Percentiles rank a stretch among this genome's conserved stretches.
Conservation (phyloP, 2,888 invertebrate genomes). For the Meiosimyza decipiens region DNA sequence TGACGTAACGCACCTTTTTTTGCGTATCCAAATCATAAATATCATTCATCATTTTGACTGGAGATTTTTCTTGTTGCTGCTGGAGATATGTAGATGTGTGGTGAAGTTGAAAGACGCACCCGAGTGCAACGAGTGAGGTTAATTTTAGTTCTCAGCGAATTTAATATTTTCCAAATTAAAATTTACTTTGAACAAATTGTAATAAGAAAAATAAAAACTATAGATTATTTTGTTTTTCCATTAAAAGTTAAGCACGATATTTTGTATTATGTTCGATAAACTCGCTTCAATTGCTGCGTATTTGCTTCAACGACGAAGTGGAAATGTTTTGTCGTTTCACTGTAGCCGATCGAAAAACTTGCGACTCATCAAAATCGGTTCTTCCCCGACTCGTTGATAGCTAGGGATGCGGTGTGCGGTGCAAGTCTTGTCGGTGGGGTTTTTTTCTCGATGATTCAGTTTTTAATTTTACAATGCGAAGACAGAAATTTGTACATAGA, state of each 20-base stretch:
- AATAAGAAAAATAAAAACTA: too few species aligned
- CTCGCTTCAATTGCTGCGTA: slow-evolving; percentile 11
- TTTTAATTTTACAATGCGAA: background rate
- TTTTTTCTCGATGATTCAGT: slow-evolving; percentile 11
- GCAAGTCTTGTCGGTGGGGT: background rate
- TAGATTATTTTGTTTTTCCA: too few species aligned
- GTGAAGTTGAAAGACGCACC: background rate
- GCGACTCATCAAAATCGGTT: slow-evolving; percentile 18
- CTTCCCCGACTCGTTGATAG: slow-evolving; percentile 23
- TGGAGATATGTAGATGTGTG: slow-evolving; percentile 18
- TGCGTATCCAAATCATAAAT: slow-evolving; percentile 59
- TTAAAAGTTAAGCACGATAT: too few species aligned
- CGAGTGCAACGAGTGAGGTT: too few species aligned
- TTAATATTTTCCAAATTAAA: too few species aligned
- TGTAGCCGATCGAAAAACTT: slow-evolving; percentile 2
- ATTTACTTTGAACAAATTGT: too few species aligned
- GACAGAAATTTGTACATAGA: background rate
- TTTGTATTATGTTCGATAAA: background rate
- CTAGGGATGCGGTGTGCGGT: background rate
- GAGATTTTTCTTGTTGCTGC: slow-evolving; percentile 18
- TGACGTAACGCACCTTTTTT: slow-evolving; percentile 52
- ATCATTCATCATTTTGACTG: slow-evolving; percentile 47
- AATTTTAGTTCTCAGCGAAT: too few species aligned
- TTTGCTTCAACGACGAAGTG: slow-evolving; percentile 2
- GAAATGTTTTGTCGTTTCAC: slow-evolving; percentile 1